Conservation (phyloP, 2,113 vertebrate genomes). For the Colistium nudipinnis region DNA sequence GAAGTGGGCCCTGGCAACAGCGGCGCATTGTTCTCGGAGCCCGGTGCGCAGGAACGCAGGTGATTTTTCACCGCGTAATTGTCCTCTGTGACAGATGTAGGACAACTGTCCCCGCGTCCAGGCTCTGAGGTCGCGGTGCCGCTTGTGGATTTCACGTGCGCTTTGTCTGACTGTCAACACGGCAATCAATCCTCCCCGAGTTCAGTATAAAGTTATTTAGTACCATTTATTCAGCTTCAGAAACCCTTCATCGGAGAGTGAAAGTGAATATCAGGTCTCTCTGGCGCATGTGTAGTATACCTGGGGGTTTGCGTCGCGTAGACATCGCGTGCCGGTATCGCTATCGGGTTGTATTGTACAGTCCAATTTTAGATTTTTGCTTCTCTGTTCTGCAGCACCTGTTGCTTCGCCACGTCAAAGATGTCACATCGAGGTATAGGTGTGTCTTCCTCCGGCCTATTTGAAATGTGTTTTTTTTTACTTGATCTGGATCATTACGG, state of each 20-base stretch:
- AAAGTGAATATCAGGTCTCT: neutral
- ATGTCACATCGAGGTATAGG: slow-evolving; percentile 12
- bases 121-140: slow-evolving; percentile 7
- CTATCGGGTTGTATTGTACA: slow-evolving; percentile 66
- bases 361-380: slow-evolving; percentile 70
- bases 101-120: neutral
- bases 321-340: slow-evolving; percentile 12
- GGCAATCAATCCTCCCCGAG: neutral
- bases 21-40: neutral
- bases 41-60: neutral
- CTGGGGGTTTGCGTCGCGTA: slow-evolving; percentile 1
- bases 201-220: neutral
- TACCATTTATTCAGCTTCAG: neutral
- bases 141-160: slow-evolving; percentile 9
- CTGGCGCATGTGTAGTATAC: neutral
- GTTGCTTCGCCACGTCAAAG: slow-evolving; percentile 50
- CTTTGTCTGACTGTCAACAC: slow-evolving; percentile 21
- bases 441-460: neutral
- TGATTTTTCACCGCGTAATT: slow-evolving; percentile 34
- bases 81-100: slow-evolving; percentile 58
- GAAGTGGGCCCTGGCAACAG: neutral
- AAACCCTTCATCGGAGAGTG: neutral
- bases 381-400: slow-evolving; percentile 61
- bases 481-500: no score
- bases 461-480: no score